A percentile compares a stretch with the other conserved stretches of the same genome.
phyloP scores from a whole-genome alignment of 1,140 invertebrate species.

The Lasaia peninsularis region DNA sequence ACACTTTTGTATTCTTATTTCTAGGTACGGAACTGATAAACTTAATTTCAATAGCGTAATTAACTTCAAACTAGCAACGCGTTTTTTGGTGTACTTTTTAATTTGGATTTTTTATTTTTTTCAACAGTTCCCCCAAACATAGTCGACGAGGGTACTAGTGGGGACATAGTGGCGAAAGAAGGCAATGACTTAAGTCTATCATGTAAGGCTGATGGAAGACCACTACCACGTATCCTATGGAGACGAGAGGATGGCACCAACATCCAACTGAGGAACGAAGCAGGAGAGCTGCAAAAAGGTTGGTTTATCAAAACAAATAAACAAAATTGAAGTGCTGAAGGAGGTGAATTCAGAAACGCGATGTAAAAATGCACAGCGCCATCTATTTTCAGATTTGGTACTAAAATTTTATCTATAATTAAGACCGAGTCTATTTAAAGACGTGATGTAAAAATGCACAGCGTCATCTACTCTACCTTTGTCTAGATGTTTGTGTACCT shows the following conservation, averaged over 20 bases:
- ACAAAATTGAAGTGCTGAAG: no score
- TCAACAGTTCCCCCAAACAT: conserved; percentile 85
- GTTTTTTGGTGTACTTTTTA: no score
- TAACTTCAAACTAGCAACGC: no score
- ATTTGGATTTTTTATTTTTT: conserved; percentile 7
- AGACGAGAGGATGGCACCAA: conserved; percentile 80
- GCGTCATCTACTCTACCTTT: neutral
- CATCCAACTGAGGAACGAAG: conserved; percentile 61
- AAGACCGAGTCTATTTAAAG: no score
- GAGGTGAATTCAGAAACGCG: neutral
- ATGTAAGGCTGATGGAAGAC: conserved; percentile 85
- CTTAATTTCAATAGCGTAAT: no score
- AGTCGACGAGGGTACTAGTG: conserved; percentile 84
- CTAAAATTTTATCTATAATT: no score
- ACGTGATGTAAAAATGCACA: no score
- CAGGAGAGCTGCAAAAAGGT: conserved; percentile 62
- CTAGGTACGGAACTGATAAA: no score
- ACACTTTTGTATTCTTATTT: no score
- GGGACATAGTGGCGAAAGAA: conserved; percentile 84
- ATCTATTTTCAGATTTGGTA: no score
- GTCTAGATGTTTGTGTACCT: no score
- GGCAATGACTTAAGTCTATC: conserved; percentile 86
- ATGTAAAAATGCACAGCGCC: neutral
- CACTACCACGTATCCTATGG: conserved; percentile 83
- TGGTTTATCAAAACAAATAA: neutral